These are phyloP conservation scores for Scaptodrosophila lebanonensis DNA, from an alignment of 1,140 invertebrate species.

Conservation along the genomic window DNA sequence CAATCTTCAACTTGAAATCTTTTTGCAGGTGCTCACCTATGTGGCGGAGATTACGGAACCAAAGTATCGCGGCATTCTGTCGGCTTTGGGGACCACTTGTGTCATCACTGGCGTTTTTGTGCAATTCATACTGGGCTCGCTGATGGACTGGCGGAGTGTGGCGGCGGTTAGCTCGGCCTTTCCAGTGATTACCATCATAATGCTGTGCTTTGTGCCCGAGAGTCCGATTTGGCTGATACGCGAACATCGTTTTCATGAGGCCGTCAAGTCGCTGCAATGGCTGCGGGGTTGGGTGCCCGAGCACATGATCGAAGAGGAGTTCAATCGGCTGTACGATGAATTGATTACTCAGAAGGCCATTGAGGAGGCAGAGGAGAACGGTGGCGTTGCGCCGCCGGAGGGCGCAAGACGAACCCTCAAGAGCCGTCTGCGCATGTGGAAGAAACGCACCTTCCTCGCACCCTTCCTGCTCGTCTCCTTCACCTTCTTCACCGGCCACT, in stretches of 20 bases:
- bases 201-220: slow-evolving; percentile 85
- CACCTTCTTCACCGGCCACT: slow-evolving; percentile 84
- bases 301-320: slow-evolving; percentile 79
- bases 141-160: slow-evolving; percentile 84
- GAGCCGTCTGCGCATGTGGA: slow-evolving; percentile 55
- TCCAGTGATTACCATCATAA: slow-evolving; percentile 82
- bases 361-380: slow-evolving; percentile 39
- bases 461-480: slow-evolving; percentile 82
- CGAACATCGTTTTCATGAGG: slow-evolving; percentile 80
- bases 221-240: slow-evolving; percentile 86
- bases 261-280: slow-evolving; percentile 81
- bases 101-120: slow-evolving; percentile 85
- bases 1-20: not conserved
- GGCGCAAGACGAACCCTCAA: slow-evolving; percentile 22
- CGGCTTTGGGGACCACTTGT: slow-evolving; percentile 84
- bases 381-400: slow-evolving; percentile 8
- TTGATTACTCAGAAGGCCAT: slow-evolving; percentile 71
- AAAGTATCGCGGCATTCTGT: slow-evolving; percentile 84
- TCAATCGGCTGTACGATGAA: slow-evolving; percentile 78
- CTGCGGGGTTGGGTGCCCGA: slow-evolving; percentile 83
- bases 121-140: slow-evolving; percentile 83
- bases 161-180: slow-evolving; percentile 83
- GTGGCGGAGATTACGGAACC: slow-evolving; percentile 89
- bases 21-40: slow-evolving; percentile 84
- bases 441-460: slow-evolving; percentile 78